Percentiles rank a stretch among this genome's conserved stretches.
Conservation (phyloP, 2,888 invertebrate genomes). For the Lepidocyrtinus sp. region DNA sequence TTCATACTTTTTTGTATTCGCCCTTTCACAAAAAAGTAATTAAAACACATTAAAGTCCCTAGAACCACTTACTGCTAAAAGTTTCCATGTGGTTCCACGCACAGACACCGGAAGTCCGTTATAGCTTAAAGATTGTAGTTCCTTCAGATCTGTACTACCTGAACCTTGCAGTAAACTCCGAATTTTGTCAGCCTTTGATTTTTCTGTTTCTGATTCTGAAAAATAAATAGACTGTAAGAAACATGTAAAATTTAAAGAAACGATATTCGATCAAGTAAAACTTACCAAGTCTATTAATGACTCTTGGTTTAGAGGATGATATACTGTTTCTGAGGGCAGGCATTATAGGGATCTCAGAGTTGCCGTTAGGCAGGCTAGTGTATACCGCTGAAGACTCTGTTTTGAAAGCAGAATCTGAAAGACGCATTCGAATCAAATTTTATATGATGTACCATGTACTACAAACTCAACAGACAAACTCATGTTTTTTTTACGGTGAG, state of each 20-base stretch:
- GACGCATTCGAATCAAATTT: not conserved
- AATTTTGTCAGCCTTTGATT: slow-evolving; percentile 88
- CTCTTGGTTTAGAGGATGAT: slow-evolving; percentile 62
- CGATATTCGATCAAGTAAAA: not conserved
- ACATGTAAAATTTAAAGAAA: not conserved
- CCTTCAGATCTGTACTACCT: slow-evolving; percentile 83
- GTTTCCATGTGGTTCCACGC: slow-evolving; percentile 79
- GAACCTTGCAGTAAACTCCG: slow-evolving; percentile 83
- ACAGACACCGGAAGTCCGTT: slow-evolving; percentile 95
- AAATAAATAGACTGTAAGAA: not conserved
- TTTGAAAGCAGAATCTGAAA: slow-evolving; percentile 32
- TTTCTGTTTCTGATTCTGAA: slow-evolving; percentile 73
- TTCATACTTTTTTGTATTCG: too few relatives aligned
- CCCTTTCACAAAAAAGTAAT: too few relatives aligned
- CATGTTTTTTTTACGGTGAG: not conserved
- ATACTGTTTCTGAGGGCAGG: slow-evolving; percentile 56
- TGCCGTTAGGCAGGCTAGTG: slow-evolving; percentile 39
- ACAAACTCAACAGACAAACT: too few relatives aligned
- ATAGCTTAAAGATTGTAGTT: slow-evolving; percentile 93
- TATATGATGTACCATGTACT: too few relatives aligned
- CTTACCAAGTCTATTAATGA: slow-evolving; percentile 66
- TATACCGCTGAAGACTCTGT: slow-evolving; percentile 35
- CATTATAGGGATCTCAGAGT: slow-evolving; percentile 45
- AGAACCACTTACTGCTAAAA: slow-evolving; percentile 79
- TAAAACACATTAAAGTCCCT: too few relatives aligned